phyloP scores from a whole-genome alignment of 2,888 invertebrate genomes.

The Syrphus vitripennis region DNA sequence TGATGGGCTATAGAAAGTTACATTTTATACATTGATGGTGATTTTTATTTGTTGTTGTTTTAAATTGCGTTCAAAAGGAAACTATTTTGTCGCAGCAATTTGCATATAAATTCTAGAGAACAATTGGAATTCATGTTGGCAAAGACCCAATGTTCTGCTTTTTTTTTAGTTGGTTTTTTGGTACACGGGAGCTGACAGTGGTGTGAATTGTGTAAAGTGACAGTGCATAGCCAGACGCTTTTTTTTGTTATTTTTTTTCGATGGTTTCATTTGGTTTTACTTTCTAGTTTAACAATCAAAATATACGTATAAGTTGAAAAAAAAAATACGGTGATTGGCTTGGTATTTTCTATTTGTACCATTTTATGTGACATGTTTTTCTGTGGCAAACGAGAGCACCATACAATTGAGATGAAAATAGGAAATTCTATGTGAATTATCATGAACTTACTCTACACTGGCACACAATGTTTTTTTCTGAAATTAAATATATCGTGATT shows the following conservation, averaged over 20 bases:
- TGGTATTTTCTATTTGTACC: conserved; percentile 18
- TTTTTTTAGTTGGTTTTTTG: not conserved
- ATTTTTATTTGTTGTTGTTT: not conserved
- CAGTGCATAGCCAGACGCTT: conserved; percentile 28
- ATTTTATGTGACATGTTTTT: conserved; percentile 3
- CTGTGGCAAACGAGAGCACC: not conserved
- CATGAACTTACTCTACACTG: not conserved
- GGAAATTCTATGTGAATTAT: not conserved
- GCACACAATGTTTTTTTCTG: too few species aligned
- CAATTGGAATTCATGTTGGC: conserved; percentile 59
- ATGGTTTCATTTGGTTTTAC: conserved; percentile 36
- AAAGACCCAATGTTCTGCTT: conserved; percentile 50
- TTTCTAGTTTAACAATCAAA: conserved; percentile 42
- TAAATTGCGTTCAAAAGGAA: conserved; percentile 41
- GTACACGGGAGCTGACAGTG: conserved; percentile 40
- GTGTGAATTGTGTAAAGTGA: conserved; percentile 18
- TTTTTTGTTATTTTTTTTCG: conserved; percentile 15
- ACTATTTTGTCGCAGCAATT: conserved; percentile 68
- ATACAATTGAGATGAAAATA: not conserved
- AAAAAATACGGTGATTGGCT: conserved; percentile 27
- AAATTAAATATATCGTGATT: not conserved
- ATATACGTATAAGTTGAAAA: not conserved
- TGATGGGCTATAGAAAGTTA: not conserved
- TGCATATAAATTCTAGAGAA: conserved; percentile 53
- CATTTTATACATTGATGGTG: not conserved